Percentiles rank a stretch among this genome's conserved stretches.
Evolutionary conservation across 23 tunicate species (phyloP).

Genomic region (Ciona savignyi): DNA sequence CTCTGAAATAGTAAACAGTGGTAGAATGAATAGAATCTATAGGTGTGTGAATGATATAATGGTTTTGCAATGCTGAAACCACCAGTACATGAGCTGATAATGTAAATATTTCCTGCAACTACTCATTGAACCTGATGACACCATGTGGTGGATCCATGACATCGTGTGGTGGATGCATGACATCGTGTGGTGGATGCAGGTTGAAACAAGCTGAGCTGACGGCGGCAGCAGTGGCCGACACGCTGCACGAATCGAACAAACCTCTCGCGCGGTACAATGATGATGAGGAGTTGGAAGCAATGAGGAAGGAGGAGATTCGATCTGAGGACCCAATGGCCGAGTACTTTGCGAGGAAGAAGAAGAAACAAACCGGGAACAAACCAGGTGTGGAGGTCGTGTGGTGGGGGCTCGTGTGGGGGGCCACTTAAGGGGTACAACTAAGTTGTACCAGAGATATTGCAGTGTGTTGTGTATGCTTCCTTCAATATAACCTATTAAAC

Average conservation of each 20-base stretch:
- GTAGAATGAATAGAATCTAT: too few species aligned
- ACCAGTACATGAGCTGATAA: too few species aligned
- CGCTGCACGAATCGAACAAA: slow-evolving; percentile 71
- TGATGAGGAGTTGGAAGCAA: slow-evolving; percentile 86
- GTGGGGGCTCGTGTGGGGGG: too few species aligned
- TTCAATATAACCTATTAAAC: neutral
- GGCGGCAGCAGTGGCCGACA: slow-evolving; percentile 44
- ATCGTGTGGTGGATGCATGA: neutral
- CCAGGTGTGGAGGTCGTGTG: neutral
- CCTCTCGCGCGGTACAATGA: slow-evolving; percentile 84
- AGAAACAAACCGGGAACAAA: slow-evolving; percentile 28
- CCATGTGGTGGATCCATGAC: too few species aligned
- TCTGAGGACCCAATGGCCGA: slow-evolving; percentile 93
- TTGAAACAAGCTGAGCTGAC: slow-evolving; percentile 67
- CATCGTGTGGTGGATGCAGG: slow-evolving; percentile 12
- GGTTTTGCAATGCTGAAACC: neutral
- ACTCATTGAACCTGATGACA: neutral
- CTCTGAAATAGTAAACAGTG: too few species aligned
- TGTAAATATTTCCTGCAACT: neutral
- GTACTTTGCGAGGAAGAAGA: slow-evolving; percentile 70
- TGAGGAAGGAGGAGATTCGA: slow-evolving; percentile 37
- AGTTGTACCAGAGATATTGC: too few species aligned
- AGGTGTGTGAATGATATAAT: too few species aligned
- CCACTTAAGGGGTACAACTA: too few species aligned
- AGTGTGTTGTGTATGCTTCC: too few species aligned